Evolutionary conservation across 2,113 vertebrate species (phyloP), one percentile per base, ranked within the genome.

Genomic region (Notarius lentiginosus): DNA sequence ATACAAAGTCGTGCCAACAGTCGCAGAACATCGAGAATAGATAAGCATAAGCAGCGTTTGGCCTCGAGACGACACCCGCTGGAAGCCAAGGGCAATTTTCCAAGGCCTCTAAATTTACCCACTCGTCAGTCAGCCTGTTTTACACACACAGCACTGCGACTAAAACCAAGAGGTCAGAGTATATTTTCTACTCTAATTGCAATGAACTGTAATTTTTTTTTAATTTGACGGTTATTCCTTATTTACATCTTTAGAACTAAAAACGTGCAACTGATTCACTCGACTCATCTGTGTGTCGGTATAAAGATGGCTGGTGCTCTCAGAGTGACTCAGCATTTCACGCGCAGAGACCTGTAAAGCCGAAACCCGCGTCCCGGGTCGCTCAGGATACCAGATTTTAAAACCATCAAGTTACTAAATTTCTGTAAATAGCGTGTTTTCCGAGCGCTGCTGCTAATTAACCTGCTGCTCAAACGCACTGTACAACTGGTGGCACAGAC

Each of bases 41-140:
- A 81, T 81, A 81, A 81, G 18, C 11, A 81, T 81, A 81, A 81
- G 18, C 11, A 24, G 8, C 11, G 18, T 22, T 58, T 81, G 79
- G 79, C 30, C 5, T 20, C 11, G 56, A 60, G 53, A 79, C 30
- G 10, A 80, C 27, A 22, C 55, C 10, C 30, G 61, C 79, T 81
- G 56, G 1, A 7, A 80, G 55, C 55, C 79, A 81, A 81, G 79
- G 79, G 27, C 30, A 14, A 14, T 47, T 47, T 2, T 61, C 30
- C 79, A 80, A 80, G 55, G 55, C n/a, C 55, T 79, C 14, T 1
- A 17, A 55, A 9, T 55, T 27, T 56, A 30, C 51, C 24, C 12
- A 56, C 73, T 51, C 11, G 2, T 24, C 20, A 2, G 22, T 27
- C 10, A 53, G 20, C 72, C 20, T 51, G 49, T 53, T 17, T 41